These are phyloP conservation scores for Etheostoma cragini DNA, from an alignment of 2,113 vertebrate genomes.

Conservation along the genomic window DNA sequence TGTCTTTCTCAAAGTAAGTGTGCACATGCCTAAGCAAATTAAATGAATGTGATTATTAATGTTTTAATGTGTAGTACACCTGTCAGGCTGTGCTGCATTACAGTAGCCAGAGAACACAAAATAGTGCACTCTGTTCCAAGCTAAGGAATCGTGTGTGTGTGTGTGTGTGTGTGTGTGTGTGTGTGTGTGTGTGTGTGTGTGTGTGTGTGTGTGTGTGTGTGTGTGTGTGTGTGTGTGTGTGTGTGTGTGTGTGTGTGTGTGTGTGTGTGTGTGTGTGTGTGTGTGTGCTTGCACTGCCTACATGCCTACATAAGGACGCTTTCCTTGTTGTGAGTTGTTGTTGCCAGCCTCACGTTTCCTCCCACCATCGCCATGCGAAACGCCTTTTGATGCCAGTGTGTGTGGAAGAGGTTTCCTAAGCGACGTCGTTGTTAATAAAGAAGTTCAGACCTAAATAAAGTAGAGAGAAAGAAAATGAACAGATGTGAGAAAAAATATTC, in stretches of 20 bases:
- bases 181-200: constrained; percentile 3
- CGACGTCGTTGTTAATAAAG: not conserved
- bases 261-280: not conserved
- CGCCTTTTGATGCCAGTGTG: not conserved
- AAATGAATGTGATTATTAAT: not conserved
- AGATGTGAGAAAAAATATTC: constrained; percentile 19
- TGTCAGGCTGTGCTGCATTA: not conserved
- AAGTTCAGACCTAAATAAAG: constrained; percentile 6
- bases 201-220: not conserved
- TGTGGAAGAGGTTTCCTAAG: constrained; percentile 39
- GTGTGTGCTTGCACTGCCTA: not conserved
- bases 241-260: constrained; percentile 7
- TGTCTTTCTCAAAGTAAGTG: not conserved
- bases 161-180: constrained; percentile 1
- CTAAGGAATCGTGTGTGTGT: constrained; percentile 4
- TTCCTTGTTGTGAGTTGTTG: not conserved
- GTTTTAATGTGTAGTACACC: not conserved
- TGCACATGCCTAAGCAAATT: not conserved
- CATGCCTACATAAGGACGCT: constrained; percentile 30
- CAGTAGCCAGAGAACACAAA: not conserved
- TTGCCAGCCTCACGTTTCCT: constrained; percentile 12
- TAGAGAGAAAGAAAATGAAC: constrained; percentile 19
- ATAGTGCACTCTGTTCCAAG: constrained; percentile 1
- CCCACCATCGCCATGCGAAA: constrained; percentile 18
- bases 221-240: not conserved